Evolutionary conservation across 2,888 invertebrate species (phyloP).

Genomic region (Drosophila anomalata): DNA sequence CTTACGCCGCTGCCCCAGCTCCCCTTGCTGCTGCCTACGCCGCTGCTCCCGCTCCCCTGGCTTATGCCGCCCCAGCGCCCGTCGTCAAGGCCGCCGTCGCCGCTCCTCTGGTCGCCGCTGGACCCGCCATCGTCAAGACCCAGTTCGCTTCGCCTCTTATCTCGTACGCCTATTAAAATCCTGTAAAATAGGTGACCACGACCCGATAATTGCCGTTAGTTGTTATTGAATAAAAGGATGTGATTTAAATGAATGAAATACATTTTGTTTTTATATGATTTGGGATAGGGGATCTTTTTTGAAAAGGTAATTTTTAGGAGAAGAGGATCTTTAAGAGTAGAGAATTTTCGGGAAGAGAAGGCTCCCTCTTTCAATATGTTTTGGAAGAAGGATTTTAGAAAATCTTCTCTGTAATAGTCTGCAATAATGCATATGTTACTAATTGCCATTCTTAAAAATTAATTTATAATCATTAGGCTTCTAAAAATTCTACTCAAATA

Average conservation of each 20-base stretch:
- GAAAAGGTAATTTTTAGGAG: too few relatives aligned
- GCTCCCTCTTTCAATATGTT: too few relatives aligned
- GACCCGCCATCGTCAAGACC: constrained; percentile 80
- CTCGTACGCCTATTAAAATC: constrained; percentile 79
- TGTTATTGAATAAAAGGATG: constrained; percentile 78
- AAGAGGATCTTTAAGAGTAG: too few relatives aligned
- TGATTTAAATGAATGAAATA: constrained; percentile 57
- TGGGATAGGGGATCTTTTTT: too few relatives aligned
- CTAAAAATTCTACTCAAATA: too few relatives aligned
- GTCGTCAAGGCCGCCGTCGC: constrained; percentile 42
- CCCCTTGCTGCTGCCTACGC: constrained; percentile 53
- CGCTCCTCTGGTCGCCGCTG: constrained; percentile 71
- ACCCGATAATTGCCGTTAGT: constrained; percentile 76
- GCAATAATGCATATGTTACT: too few relatives aligned
- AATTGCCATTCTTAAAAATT: too few relatives aligned
- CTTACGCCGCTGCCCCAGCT: constrained; percentile 63
- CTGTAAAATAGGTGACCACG: constrained; percentile 48
- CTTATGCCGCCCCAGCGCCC: constrained; percentile 54
- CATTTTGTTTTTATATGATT: neutral
- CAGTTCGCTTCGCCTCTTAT: constrained; percentile 81
- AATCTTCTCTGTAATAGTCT: too few relatives aligned
- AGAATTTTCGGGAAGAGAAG: too few relatives aligned
- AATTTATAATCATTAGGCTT: too few relatives aligned
- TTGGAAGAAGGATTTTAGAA: too few relatives aligned
- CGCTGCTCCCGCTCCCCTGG: constrained; percentile 36